A percentile compares a stretch with the other conserved stretches of the same genome.
These are phyloP conservation scores for Scaptomyza hsui DNA, from an alignment of 1,140 invertebrate genomes.

Conservation along the genomic window DNA sequence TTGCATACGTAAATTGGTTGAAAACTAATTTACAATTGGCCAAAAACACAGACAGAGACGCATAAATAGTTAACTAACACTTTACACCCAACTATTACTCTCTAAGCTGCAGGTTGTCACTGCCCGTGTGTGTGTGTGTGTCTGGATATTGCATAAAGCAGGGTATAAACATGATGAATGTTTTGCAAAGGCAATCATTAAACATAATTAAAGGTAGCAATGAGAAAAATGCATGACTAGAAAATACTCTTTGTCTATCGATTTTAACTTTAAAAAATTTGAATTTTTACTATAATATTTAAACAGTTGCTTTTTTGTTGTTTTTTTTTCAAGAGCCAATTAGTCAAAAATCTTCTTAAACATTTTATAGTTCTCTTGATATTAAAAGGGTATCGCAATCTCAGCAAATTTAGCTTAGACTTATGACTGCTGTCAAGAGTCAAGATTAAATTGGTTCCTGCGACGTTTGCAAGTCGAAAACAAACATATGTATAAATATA, in stretches of 20 bases:
- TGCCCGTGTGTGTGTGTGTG: neutral
- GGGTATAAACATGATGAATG: constrained; percentile 25
- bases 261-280: too few species aligned
- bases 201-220: neutral
- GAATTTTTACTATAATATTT: neutral
- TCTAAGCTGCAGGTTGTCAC: constrained; percentile 14
- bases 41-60: constrained; percentile 31
- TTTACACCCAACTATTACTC: constrained; percentile 27
- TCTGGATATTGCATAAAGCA: constrained; percentile 10
- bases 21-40: constrained; percentile 48
- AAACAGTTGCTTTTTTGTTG: too few species aligned
- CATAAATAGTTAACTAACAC: constrained; percentile 48
- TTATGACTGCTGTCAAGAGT: neutral
- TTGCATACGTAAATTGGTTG: constrained; percentile 25
- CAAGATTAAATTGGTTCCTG: constrained; percentile 29
- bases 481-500: constrained; percentile 15
- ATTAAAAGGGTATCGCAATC: constrained; percentile 11
- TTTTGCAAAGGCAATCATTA: constrained; percentile 26
- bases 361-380: neutral
- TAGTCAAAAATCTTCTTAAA: too few species aligned
- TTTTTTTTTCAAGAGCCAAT: too few species aligned
- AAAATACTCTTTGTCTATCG: constrained; percentile 3
- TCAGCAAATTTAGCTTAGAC: neutral
- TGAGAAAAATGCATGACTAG: neutral
- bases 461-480: neutral